Percentiles rank a stretch among this genome's conserved stretches.
Conservation (phyloP, 35 echinoderm and acorn worm species). For the Ophiothrix spiculata region DNA sequence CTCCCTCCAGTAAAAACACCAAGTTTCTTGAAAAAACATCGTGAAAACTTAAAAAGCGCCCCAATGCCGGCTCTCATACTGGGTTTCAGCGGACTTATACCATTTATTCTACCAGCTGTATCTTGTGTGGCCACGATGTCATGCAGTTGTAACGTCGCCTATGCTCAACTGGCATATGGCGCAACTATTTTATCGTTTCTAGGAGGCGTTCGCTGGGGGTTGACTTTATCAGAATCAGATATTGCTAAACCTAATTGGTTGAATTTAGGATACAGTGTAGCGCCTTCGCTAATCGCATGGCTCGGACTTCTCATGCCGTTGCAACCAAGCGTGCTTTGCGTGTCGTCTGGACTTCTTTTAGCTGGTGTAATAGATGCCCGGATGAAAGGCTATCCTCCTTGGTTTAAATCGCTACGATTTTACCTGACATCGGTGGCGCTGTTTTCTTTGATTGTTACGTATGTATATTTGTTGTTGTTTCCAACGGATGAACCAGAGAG, state of each 20-base stretch:
- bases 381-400: slow-evolving; percentile 54
- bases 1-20: background rate
- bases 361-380: slow-evolving; percentile 52
- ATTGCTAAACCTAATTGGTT: slow-evolving; percentile 41
- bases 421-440: slow-evolving; percentile 52
- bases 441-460: slow-evolving; percentile 54
- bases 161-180: slow-evolving; percentile 78
- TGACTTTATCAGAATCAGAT: slow-evolving; percentile 20
- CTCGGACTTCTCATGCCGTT: slow-evolving; percentile 61
- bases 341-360: slow-evolving; percentile 53
- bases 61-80: slow-evolving; percentile 61
- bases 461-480: slow-evolving; percentile 39
- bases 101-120: slow-evolving; percentile 63
- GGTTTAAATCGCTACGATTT: slow-evolving; percentile 72
- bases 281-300: slow-evolving; percentile 80
- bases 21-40: slow-evolving; percentile 10
- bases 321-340: slow-evolving; percentile 47
- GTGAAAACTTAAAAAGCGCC: slow-evolving; percentile 21
- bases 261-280: slow-evolving; percentile 65
- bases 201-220: slow-evolving; percentile 85
- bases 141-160: slow-evolving; percentile 36
- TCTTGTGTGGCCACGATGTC: slow-evolving; percentile 51
- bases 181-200: slow-evolving; percentile 84
- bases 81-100: slow-evolving; percentile 68
- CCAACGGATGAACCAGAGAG: slow-evolving; percentile 41